phyloP scores from a whole-genome alignment of 2,797 vertebrate genomes.

The Acestrorhynchus altus region DNA sequence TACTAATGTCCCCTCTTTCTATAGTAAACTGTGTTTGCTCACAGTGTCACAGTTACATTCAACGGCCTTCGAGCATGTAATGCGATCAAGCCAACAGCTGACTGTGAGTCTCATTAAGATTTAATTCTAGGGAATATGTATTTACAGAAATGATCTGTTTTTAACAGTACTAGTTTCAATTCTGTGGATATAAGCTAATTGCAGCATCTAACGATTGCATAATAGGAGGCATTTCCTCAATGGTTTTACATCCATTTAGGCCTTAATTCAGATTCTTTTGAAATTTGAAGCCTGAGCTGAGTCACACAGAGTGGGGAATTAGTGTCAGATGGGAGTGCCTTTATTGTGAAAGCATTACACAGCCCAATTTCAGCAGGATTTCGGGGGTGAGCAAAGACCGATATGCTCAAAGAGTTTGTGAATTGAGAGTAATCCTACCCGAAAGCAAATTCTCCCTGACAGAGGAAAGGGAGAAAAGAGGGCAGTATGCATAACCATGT shows the following conservation, averaged over 20 bases:
- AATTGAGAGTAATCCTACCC: conserved; percentile 28
- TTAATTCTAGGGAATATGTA: background rate
- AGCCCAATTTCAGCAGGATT: conserved; percentile 44
- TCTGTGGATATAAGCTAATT: conserved; percentile 4
- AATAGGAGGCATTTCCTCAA: conserved; percentile 8
- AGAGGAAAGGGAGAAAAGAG: conserved; percentile 32
- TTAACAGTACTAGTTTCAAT: background rate
- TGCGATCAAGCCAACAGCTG: background rate
- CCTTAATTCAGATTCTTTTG: conserved; percentile 15
- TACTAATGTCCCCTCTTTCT: background rate
- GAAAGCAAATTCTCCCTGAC: conserved; percentile 16
- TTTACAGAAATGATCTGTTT: background rate
- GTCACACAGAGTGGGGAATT: conserved; percentile 36
- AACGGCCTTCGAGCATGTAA: background rate
- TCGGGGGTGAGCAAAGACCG: conserved; percentile 34
- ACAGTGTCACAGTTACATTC: conserved; percentile 4
- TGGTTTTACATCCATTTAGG: conserved; percentile 5
- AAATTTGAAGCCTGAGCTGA: conserved; percentile 38
- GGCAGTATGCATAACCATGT: conserved; percentile 11
- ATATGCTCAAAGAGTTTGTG: conserved; percentile 38
- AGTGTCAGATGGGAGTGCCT: conserved; percentile 47
- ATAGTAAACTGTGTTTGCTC: background rate
- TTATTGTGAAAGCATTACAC: conserved; percentile 45
- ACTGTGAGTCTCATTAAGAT: background rate
- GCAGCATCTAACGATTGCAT: conserved; percentile 11